Evolutionary conservation across 2,888 invertebrate genomes (phyloP).

Genomic region (Melanotus villosus): DNA sequence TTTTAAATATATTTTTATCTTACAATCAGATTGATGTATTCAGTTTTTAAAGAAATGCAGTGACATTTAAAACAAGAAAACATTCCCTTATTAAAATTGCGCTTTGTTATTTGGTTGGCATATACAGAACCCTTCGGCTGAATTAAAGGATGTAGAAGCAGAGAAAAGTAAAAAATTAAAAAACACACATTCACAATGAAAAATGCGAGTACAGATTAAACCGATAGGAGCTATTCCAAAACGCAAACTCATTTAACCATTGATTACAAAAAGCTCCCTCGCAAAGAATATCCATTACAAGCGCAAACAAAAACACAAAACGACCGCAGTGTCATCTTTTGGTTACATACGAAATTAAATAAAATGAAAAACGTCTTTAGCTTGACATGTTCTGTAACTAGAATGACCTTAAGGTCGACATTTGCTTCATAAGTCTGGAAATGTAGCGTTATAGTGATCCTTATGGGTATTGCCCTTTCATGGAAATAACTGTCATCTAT

Average conservation of each 20-base stretch:
- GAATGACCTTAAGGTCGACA: constrained; percentile 59
- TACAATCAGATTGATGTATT: too few relatives aligned
- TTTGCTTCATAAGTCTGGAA: constrained; percentile 48
- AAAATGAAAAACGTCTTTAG: constrained; percentile 64
- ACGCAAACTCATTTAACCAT: constrained; percentile 55
- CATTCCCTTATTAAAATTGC: background rate
- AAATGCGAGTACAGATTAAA: constrained; percentile 53
- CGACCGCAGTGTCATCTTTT: constrained; percentile 59
- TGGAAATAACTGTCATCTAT: constrained; percentile 71
- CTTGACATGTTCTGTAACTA: constrained; percentile 59
- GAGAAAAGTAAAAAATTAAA: constrained; percentile 48
- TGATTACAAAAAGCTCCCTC: constrained; percentile 52
- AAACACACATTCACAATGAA: constrained; percentile 53
- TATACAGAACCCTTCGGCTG: constrained; percentile 30
- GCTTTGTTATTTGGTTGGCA: constrained; percentile 8
- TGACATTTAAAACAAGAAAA: background rate
- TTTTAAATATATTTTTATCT: too few relatives aligned
- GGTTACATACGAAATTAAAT: constrained; percentile 63
- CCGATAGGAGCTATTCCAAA: constrained; percentile 51
- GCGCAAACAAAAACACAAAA: constrained; percentile 54
- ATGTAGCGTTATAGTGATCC: constrained; percentile 59
- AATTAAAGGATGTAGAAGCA: constrained; percentile 41
- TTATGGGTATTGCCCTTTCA: constrained; percentile 67
- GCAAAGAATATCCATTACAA: constrained; percentile 54
- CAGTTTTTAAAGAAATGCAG: too few relatives aligned